Evolutionary conservation across 2,113 vertebrate genomes (phyloP).

Genomic region (Equus przewalskii): DNA sequence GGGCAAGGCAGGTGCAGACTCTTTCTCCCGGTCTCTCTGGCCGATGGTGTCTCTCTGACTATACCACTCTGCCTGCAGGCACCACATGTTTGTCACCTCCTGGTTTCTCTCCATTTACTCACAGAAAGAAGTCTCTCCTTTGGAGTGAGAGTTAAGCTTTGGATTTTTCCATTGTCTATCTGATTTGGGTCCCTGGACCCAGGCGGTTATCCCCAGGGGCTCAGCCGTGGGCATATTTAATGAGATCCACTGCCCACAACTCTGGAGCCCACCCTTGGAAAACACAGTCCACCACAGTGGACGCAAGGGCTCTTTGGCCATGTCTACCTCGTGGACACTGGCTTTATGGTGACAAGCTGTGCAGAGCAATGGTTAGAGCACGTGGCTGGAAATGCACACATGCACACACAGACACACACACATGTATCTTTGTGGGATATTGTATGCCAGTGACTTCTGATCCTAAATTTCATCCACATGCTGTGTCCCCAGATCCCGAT

Average conservation of each 20-base stretch:
- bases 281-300: not conserved
- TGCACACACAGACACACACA: not conserved
- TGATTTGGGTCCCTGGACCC: not conserved
- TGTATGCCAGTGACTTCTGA: not conserved
- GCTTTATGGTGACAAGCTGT: not conserved
- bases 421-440: not conserved
- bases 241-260: not conserved
- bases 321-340: not conserved
- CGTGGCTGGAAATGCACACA: not conserved
- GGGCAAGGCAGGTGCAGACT: not conserved
- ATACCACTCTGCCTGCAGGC: not conserved
- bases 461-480: not conserved
- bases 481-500: not conserved
- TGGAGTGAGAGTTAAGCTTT: not conserved
- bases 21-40: not conserved
- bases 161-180: not conserved
- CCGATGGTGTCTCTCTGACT: not conserved
- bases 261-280: not conserved
- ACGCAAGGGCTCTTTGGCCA: not conserved
- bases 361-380: not conserved
- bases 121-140: not conserved
- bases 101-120: not conserved
- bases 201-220: not conserved
- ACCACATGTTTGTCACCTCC: not conserved
- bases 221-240: not conserved